Conservation (phyloP, 2,797 vertebrate species). For the Gorsachius magnificus region DNA sequence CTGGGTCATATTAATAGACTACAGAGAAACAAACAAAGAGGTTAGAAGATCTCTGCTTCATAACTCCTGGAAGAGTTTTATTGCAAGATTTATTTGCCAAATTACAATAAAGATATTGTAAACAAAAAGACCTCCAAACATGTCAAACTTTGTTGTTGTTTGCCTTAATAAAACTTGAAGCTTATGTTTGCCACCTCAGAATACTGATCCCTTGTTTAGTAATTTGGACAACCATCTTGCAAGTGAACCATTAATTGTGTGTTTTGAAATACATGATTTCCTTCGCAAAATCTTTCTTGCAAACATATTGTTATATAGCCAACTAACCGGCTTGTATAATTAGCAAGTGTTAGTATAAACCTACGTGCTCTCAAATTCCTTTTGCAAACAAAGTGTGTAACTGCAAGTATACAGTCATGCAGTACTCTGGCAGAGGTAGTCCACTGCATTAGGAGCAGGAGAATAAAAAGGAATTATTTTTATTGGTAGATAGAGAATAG, state of each 20-base stretch:
- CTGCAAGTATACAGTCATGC: fast-evolving
- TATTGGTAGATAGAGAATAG: not conserved
- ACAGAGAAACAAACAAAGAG: not conserved
- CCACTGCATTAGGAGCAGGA: not conserved
- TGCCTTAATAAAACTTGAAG: not conserved
- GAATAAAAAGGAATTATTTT: not conserved
- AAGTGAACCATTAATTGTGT: not conserved
- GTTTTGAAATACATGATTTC: not conserved
- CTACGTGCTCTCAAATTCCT: not conserved
- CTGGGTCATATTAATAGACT: not conserved
- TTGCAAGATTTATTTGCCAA: not conserved
- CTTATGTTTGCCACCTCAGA: not conserved
- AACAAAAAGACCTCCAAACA: not conserved
- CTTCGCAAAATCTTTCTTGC: not conserved
- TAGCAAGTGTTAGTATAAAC: not conserved
- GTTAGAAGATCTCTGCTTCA: not conserved
- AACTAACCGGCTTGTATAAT: not conserved
- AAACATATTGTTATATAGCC: not conserved
- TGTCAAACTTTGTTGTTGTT: not conserved
- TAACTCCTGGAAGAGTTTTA: not conserved
- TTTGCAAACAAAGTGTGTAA: not conserved
- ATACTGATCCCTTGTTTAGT: not conserved
- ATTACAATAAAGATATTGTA: not conserved
- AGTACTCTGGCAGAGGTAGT: not conserved
- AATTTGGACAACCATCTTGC: not conserved